Percentiles rank a stretch among this genome's conserved stretches.
phyloP scores from a whole-genome alignment of 2,113 vertebrate genomes.

The Laticauda colubrina region DNA sequence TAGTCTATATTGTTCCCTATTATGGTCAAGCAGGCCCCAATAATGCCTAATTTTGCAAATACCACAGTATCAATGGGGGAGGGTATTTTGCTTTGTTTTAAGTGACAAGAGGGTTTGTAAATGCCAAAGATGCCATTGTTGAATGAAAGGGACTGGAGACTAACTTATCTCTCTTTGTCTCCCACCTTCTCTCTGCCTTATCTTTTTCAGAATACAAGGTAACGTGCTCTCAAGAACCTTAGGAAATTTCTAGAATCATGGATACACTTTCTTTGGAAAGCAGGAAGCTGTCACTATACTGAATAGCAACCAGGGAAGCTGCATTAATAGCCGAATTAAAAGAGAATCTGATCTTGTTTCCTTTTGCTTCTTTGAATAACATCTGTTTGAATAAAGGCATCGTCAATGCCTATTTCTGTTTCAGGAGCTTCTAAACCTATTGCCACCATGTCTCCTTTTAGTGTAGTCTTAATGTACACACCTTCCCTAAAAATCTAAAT shows the following conservation, averaged over 20 bases:
- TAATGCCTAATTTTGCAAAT: neutral
- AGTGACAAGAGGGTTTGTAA: neutral
- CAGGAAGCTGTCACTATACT: neutral
- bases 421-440: neutral
- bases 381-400: neutral
- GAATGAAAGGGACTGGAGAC: fast-evolving
- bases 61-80: neutral
- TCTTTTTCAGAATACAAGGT: slow-evolving; percentile 90
- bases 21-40: neutral
- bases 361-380: neutral
- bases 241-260: neutral
- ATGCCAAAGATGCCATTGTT: neutral
- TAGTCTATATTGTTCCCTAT: neutral
- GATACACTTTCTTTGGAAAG: slow-evolving; percentile 21
- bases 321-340: neutral
- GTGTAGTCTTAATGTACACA: neutral
- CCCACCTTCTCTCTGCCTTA: slow-evolving; percentile 33
- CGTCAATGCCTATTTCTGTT: neutral
- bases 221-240: slow-evolving; percentile 45
- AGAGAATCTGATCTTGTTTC: neutral
- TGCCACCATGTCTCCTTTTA: neutral
- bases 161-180: neutral
- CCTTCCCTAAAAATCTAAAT: neutral
- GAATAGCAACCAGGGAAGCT: neutral
- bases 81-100: neutral